phyloP scores from a whole-genome alignment of 2,113 vertebrate genomes.

The Fulmarus glacialis region DNA sequence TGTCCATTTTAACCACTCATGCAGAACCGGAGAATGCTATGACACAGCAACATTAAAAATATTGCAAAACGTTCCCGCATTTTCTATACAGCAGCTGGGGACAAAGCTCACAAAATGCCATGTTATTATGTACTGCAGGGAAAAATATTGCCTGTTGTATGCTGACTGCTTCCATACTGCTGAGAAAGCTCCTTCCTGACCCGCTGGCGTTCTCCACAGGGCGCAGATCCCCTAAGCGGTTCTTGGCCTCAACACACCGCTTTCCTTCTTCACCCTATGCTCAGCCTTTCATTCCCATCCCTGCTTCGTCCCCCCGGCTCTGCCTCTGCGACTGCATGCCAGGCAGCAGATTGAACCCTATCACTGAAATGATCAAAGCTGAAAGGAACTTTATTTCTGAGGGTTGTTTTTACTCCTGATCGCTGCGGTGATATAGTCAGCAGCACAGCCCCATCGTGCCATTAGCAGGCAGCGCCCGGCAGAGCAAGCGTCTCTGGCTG shows the following conservation, averaged over 20 bases:
- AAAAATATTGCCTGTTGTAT: not conserved
- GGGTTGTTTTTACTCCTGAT: not conserved
- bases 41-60: not conserved
- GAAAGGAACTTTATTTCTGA: not conserved
- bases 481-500: not conserved
- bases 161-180: not conserved
- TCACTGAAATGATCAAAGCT: not conserved
- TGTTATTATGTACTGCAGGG: not conserved
- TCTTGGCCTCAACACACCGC: not conserved
- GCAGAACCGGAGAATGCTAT: not conserved
- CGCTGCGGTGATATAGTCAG: not conserved
- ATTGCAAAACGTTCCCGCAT: not conserved
- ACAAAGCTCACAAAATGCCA: not conserved
- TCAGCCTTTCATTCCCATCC: not conserved
- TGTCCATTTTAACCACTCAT: not conserved
- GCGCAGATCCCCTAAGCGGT: not conserved
- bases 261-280: not conserved
- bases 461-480: not conserved
- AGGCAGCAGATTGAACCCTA: not conserved
- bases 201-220: fast-evolving
- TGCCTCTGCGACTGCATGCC: not conserved
- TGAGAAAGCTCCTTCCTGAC: not conserved
- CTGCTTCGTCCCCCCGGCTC: not conserved
- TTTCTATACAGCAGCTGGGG: not conserved
- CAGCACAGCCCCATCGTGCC: not conserved